Evolutionary conservation across 2,113 vertebrate species (phyloP), one percentile per base, ranked within the genome.

Genomic region (Lepidothrix coronata): DNA sequence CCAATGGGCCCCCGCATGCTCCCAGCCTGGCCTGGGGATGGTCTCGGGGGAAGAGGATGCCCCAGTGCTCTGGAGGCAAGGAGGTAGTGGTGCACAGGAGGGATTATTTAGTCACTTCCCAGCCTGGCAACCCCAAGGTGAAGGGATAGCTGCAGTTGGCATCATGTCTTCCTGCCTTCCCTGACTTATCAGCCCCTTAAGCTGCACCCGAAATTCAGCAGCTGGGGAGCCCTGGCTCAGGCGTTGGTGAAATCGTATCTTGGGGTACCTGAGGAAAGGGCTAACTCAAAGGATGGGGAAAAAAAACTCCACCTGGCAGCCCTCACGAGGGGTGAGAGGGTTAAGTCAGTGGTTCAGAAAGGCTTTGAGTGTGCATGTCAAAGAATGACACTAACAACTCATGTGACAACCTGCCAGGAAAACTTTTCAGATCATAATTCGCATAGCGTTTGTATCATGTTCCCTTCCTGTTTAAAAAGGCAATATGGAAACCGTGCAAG

Each of bases 381-480:
- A 78, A 83, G 81, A 94, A 91, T 93, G 93, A 87, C 68, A 87
- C 84, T 94, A 83, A 90, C 73, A 89, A 66, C 62, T 77, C 63
- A 37, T 84, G 85, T 83, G 88, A 95, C 71, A 83, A 87, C 33
- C 62, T 94, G 85, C 89, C 91, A 97, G 82, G 74, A 92, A 94
- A 94, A 74, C 54, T 92, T 91, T 91, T 87, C 88, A 75, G 95
- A 93, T 95, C 95, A 92, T 96, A 97, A 95, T 92, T 96, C 85
- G 14, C 88, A 84, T 78, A 93, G 57, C 33, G 0, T 86, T 31
- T 70, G 74, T 77, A 85, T 95, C 68, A 37, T 89, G 63, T 88
- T 92, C 90, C 94, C 76, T 96, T 94, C 93, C 90, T 92, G 73
- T 90, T 97, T 83, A 88, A 96, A 95, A 88, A 96, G 68, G 61